Evolutionary conservation across 2,113 vertebrate genomes (phyloP), one percentile per base, ranked within the genome.

Genomic region (Lutjanus erythropterus): DNA sequence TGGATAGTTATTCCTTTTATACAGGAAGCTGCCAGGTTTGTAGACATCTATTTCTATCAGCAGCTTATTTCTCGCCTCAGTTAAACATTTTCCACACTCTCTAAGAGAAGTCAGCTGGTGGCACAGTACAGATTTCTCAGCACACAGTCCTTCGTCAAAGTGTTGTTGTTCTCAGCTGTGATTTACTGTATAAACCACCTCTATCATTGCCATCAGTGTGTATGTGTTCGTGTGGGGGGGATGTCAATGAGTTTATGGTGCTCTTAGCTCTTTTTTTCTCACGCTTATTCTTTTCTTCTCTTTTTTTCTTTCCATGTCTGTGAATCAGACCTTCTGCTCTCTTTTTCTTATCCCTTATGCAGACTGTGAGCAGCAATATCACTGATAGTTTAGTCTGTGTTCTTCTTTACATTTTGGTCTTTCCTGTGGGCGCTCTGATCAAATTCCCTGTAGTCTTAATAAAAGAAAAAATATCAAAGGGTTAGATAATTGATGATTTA

Each of bases 141-240:
- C 27, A 23, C 64, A 66, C 68, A 75, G 61, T 50, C 39, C 65
- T 74, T 84, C 29, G 39, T 78, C 55, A 16, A 85, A 31, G 73
- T 81, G 81, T 84, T 78, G 69, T 44, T 64, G 60, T 52, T 77
- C 56, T 64, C 64, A 67, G 64, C 70, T 78, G 60, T 50, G 59
- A 79, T 67, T 50, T 75, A 49, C 8, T 50, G n/a, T 25, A 65
- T 42, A 81, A 72, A 71, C 58, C 53, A 67, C 42, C n/a, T 46
- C 61, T 53, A 60, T 44, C 56, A 31, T 65, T 56, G 39, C 49
- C 75, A 79, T 79, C 61, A 80, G 52, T 49, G 68, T 68, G 52
- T 49, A 62, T 68, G 59, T 71, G 42, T 71, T 23, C 23, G 46
- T 75, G 46, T 74, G 23, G 59, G 19, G 19, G 37, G n/a, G 53